These are phyloP conservation scores for Holotrichia oblita DNA, from an alignment of 1,140 invertebrate genomes.

Conservation along the genomic window DNA sequence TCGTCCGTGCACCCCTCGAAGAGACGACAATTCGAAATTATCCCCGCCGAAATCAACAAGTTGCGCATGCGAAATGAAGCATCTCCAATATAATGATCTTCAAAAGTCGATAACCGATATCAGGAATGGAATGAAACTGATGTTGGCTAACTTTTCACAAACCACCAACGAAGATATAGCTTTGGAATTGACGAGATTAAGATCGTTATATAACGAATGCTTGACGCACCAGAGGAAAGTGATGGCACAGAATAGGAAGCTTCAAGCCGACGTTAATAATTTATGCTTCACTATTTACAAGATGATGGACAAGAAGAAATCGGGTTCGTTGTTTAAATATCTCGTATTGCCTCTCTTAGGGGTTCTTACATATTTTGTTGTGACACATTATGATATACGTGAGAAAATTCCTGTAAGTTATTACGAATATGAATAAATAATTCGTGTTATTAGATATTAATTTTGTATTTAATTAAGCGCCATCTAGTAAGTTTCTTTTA, in stretches of 20 bases:
- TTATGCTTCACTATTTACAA: background rate
- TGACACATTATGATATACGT: background rate
- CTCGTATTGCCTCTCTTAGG: background rate
- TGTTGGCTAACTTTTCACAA: background rate
- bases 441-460: too few relatives aligned
- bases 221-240: background rate
- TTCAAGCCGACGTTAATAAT: background rate
- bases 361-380: background rate
- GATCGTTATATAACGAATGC: background rate
- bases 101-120: slow-evolving; percentile 13
- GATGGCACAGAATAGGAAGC: background rate
- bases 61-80: slow-evolving; percentile 13
- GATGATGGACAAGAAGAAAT: background rate
- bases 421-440: background rate
- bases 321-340: background rate
- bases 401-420: background rate
- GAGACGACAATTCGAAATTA: background rate
- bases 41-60: background rate
- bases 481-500: too few relatives aligned
- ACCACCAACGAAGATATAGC: slow-evolving; percentile 20
- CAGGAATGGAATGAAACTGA: background rate
- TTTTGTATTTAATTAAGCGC: too few relatives aligned
- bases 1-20: background rate
- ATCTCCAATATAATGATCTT: background rate
- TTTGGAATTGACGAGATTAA: background rate